Conservation (phyloP, 2,113 vertebrate genomes). For the Mellivora capensis region DNA sequence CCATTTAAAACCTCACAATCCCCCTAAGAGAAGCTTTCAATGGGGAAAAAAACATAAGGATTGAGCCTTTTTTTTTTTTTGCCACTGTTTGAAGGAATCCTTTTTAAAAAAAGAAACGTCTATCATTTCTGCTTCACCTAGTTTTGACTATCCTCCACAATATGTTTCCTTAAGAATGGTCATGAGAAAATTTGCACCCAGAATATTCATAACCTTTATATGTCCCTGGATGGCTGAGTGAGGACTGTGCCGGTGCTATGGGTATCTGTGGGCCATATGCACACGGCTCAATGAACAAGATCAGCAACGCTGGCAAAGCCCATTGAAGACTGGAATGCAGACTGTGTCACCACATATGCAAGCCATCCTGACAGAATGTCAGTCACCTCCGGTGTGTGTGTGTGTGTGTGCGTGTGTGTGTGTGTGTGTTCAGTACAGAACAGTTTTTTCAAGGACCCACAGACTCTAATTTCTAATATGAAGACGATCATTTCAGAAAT, state of each 20-base stretch:
- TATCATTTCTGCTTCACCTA: constrained; percentile 17
- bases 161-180: not conserved
- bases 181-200: not conserved
- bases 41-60: not conserved
- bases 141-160: not conserved
- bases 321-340: not conserved
- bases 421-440: not conserved
- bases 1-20: not conserved
- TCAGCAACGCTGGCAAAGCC: not conserved
- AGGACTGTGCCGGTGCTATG: not conserved
- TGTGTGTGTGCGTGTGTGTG: no score
- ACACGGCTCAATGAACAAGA: not conserved
- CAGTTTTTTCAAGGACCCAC: not conserved
- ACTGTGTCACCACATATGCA: not conserved
- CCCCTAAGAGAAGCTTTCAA: not conserved
- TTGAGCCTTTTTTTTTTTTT: not conserved
- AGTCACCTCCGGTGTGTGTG: not conserved
- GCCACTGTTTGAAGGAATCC: not conserved
- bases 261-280: not conserved
- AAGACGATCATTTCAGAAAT: not conserved
- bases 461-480: not conserved
- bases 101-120: not conserved
- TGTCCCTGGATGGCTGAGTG: not conserved
- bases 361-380: not conserved
- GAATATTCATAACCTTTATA: constrained; percentile 33